These are phyloP conservation scores for Eubasilissa splendida DNA, from an alignment of 2,888 invertebrate species.

Conservation along the genomic window DNA sequence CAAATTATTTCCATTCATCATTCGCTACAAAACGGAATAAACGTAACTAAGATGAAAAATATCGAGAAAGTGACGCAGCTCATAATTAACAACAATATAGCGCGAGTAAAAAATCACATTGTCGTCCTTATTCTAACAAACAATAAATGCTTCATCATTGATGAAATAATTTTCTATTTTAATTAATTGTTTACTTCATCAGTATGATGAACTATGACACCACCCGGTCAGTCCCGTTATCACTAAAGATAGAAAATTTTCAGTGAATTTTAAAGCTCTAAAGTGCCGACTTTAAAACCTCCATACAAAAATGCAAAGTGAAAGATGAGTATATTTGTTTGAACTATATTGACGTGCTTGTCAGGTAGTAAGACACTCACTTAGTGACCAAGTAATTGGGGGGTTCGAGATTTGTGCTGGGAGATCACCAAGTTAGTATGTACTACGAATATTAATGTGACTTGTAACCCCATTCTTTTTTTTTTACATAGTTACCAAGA, in stretches of 20 bases:
- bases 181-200: too few relatives aligned
- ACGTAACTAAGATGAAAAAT: neutral
- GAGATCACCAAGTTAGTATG: too few relatives aligned
- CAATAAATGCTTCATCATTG: neutral
- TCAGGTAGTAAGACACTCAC: too few relatives aligned
- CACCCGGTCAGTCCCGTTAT: neutral
- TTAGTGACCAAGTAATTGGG: too few relatives aligned
- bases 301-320: neutral
- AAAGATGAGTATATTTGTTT: neutral
- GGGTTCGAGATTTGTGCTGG: too few relatives aligned
- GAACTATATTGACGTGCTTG: too few relatives aligned
- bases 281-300: too few relatives aligned
- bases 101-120: constrained; percentile 21
- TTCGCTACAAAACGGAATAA: constrained; percentile 10
- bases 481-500: too few relatives aligned
- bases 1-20: neutral
- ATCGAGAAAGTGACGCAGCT: neutral
- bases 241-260: neutral
- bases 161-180: too few relatives aligned
- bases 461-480: too few relatives aligned
- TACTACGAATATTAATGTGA: too few relatives aligned
- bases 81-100: neutral
- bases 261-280: neutral
- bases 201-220: neutral
- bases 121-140: neutral